Evolutionary conservation across 2,113 vertebrate genomes (phyloP), one percentile per base, ranked within the genome.

Genomic region (Channa maculata): DNA sequence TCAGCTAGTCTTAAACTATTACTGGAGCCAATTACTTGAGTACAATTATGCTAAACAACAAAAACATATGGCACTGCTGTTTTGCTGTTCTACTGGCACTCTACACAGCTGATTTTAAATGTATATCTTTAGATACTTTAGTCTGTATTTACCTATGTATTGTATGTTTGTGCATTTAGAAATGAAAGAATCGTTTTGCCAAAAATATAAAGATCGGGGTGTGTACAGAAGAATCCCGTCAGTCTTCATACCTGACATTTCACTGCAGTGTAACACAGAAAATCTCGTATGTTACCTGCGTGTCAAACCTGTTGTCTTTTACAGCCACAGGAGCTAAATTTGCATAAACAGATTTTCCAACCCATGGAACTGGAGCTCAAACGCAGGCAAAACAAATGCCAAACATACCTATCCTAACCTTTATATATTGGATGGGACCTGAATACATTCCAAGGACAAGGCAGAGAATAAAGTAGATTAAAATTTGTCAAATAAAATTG

Each of bases 171-270:
- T 50, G 34, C 2, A 12, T 12, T 3, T 36, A 51, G 15, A 82
- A 14, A 38, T 7, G 12, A 39, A 2, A 68, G 14, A 41, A n/a
- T 51, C 1, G 64, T 45, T 62, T 38, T 7, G 37, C 43, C 46
- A 62, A 61, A 49, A 36, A 11, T 5, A 57, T 51, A 41, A 55
- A 70, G 8, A 37, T 48, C 51, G 50, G 63, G 70, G 75, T 64
- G 80, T 77, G 62, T 55, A 24, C 37, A 74, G 13, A 81, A 73
- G 88, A 91, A 89, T 91, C 88, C 48, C 10, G 80, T 77, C 39
- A 9, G 66, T 59, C 80, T 37, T 12, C 87, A 70, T 83, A 3
- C 52, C 14, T 58, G 41, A 64, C 77, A 75, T 77, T 78, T 68
- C 44, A 52, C 12, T 49, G 59, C 67, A 67, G 51, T 48, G 80